A percentile compares a stretch with the other conserved stretches of the same genome.
Evolutionary conservation across 2,113 vertebrate genomes (phyloP).

Genomic region (Otis tarda): DNA sequence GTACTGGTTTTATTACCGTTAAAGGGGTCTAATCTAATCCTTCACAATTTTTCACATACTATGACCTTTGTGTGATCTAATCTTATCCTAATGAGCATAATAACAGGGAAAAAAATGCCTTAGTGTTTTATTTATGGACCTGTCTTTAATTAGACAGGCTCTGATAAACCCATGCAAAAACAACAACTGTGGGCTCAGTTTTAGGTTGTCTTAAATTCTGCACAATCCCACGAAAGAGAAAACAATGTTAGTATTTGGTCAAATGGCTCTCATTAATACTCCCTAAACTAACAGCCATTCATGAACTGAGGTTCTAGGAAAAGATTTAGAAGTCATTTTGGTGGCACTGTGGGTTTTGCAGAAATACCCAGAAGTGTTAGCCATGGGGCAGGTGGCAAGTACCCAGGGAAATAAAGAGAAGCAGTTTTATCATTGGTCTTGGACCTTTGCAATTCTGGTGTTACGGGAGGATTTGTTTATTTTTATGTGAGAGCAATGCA

Average conservation of each 20-base stretch:
- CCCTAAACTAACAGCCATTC: background rate
- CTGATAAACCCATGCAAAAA: background rate
- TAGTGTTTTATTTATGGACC: constrained; percentile 13
- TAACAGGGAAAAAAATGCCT: background rate
- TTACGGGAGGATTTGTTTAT: background rate
- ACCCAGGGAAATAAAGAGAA: background rate
- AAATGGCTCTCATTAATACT: background rate
- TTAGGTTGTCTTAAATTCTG: background rate
- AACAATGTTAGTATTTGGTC: background rate
- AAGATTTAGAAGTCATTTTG: background rate
- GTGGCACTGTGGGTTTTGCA: background rate
- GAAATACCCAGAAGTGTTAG: background rate
- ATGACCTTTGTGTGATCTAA: background rate
- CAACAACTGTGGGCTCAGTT: background rate
- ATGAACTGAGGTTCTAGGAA: background rate
- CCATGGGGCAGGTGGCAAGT: background rate
- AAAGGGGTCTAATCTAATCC: background rate
- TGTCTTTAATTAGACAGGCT: background rate
- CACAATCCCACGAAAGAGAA: background rate
- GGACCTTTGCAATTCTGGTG: background rate
- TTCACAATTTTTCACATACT: background rate
- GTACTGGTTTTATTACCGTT: background rate
- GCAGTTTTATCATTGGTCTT: background rate
- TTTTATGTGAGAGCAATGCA: background rate
- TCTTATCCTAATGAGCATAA: background rate